Evolutionary conservation across 2,797 vertebrate species (phyloP).

Genomic region (Falco columbarius): DNA sequence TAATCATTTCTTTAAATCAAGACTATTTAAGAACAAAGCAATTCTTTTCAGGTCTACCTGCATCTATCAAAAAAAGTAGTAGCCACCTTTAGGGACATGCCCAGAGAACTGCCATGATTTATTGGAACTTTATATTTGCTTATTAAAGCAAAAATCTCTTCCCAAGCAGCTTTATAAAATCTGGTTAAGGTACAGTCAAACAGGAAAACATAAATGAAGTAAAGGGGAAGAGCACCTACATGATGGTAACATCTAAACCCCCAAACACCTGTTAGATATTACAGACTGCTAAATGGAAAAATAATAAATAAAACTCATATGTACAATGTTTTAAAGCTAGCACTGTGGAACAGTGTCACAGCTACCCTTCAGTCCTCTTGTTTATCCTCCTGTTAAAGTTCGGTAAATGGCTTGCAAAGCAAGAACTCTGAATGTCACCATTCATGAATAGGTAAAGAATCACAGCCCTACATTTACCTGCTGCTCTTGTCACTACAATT

Average conservation of each 20-base stretch:
- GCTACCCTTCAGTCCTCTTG: neutral
- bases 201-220: neutral
- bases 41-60: neutral
- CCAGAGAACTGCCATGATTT: neutral
- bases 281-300: neutral
- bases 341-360: neutral
- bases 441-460: neutral
- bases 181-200: neutral
- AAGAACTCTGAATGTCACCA: neutral
- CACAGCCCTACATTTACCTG: neutral
- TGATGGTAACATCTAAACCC: neutral
- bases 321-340: neutral
- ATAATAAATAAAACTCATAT: neutral
- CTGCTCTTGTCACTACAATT: neutral
- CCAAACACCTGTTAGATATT: neutral
- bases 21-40: neutral
- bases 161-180: neutral
- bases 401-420: neutral
- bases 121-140: neutral
- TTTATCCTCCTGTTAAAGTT: neutral
- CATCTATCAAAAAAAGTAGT: neutral
- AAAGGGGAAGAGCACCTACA: neutral
- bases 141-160: neutral
- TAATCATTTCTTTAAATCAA: neutral
- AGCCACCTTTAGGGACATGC: neutral